Base-by-base conservation (phyloP, 2,888 invertebrate species). In the Lapara coniferarum region DNA sequence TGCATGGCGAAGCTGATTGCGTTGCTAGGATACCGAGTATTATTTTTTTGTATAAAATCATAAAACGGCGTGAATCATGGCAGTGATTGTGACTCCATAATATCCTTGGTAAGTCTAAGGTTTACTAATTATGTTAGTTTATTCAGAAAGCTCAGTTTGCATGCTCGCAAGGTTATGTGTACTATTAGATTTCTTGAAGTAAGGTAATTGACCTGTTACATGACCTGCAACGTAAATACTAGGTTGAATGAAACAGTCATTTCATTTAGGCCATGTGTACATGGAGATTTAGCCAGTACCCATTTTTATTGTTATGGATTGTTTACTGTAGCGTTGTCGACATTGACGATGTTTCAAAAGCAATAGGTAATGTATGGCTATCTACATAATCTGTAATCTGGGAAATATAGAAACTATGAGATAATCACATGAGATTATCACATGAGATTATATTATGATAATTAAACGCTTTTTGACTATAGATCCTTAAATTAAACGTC, bases 21-120 rank as follows among this genome's bases (percentile, higher is more conserved):
- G 91, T 92, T 90, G 91, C 92, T 88, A 87, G 80, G 92, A 75
- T 76, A 91, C 91, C 57, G 53, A 70, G 46, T 49, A 49, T 49
- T 49, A 49, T 63, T 66, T 53, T 49, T 63, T 63, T 46, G 46
- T 46, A 63, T 16, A n/a, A 66, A 53, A 53, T 53, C 30, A 66
- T 37, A 53, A 66, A 44, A 66, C 14, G 37, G 25, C 19, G 63
- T 63, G 63, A 63, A 63, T 63, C 46, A 63, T 63, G 49, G 63
- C 44, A 19, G 59, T 12, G 37, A 37, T 53, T 63, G 52, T 52
- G 52, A 59, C 57, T 37, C 68, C 30, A 44, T 53, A 58, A 44
- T 67, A 59, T 5, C 44, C 10, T 58, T 71, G 68, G 68, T 69
- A 63, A 63, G 68, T 53, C 25, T 52, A 19, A 49, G n/a, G 37